These are phyloP conservation scores for Morus bassanus DNA, from an alignment of 2,797 vertebrate genomes.

Conservation along the genomic window DNA sequence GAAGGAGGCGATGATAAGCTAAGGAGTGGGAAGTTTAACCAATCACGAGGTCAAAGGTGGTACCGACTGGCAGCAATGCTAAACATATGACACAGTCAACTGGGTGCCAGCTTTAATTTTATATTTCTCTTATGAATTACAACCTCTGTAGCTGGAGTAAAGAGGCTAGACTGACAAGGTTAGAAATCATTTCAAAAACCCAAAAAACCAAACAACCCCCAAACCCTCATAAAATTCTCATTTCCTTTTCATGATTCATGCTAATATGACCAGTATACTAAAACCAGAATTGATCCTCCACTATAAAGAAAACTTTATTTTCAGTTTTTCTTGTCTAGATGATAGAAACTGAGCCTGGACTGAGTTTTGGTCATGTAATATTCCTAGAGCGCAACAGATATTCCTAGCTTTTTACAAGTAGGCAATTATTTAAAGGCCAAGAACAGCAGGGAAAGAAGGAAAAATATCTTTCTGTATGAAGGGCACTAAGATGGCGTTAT, in stretches of 20 bases:
- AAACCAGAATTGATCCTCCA: not conserved
- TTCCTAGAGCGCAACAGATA: not conserved
- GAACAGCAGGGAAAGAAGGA: too few relatives aligned
- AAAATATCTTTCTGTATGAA: too few relatives aligned
- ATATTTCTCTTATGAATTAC: not conserved
- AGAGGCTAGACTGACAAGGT: not conserved
- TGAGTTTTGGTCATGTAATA: not conserved
- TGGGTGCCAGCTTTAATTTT: not conserved
- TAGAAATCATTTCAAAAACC: not conserved
- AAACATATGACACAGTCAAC: not conserved
- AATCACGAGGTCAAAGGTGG: not conserved
- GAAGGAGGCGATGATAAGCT: not conserved
- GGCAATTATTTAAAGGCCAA: too few relatives aligned
- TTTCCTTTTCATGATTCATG: not conserved
- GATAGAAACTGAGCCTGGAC: not conserved
- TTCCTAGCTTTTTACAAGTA: not conserved
- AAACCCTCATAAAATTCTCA: not conserved
- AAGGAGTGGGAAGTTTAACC: not conserved
- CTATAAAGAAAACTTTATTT: not conserved
- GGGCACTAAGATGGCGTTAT: too few relatives aligned
- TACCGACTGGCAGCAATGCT: not conserved
- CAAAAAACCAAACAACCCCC: not conserved
- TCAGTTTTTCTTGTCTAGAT: not conserved
- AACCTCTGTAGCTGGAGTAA: not conserved
- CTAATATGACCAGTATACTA: not conserved